Conservation (phyloP, 2,113 vertebrate species). For the Chloroceryle aenea region DNA sequence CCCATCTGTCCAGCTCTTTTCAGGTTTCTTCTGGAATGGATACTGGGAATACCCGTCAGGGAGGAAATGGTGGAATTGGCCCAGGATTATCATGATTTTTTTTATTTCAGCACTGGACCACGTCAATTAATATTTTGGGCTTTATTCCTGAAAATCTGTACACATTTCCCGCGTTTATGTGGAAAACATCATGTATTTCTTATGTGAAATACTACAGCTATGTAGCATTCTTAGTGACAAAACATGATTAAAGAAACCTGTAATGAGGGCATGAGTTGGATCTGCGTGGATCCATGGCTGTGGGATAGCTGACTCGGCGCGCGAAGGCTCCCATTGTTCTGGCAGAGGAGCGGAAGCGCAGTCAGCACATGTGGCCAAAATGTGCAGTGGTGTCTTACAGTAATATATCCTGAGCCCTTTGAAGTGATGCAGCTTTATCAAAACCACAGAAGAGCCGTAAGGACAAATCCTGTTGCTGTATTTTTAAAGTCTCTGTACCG, state of each 20-base stretch:
- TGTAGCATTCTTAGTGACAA: not conserved
- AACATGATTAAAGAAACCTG: not conserved
- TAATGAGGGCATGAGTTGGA: accelerated
- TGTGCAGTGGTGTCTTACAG: conserved; percentile 3
- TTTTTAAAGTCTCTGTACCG: not conserved
- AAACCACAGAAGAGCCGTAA: not conserved
- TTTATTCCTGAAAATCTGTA: not conserved
- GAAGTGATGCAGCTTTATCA: not conserved
- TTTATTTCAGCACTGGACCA: not conserved
- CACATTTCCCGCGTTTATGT: not conserved
- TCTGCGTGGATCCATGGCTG: accelerated
- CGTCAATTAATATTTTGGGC: not conserved
- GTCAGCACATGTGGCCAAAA: conserved; percentile 58
- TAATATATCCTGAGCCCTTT: conserved; percentile 12
- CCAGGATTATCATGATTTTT: not conserved
- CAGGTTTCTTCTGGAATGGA: not conserved
- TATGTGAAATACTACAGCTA: accelerated
- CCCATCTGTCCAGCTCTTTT: not conserved
- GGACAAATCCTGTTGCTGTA: not conserved
- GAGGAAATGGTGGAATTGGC: not conserved
- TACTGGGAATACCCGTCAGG: not conserved
- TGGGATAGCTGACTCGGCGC: not conserved
- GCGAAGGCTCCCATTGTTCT: not conserved
- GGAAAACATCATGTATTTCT: not conserved
- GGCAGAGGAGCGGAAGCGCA: not conserved